Evolutionary conservation across 2,888 invertebrate species (phyloP), one percentile per base, ranked within the genome.

Genomic region (Andrena trimmerana): DNA sequence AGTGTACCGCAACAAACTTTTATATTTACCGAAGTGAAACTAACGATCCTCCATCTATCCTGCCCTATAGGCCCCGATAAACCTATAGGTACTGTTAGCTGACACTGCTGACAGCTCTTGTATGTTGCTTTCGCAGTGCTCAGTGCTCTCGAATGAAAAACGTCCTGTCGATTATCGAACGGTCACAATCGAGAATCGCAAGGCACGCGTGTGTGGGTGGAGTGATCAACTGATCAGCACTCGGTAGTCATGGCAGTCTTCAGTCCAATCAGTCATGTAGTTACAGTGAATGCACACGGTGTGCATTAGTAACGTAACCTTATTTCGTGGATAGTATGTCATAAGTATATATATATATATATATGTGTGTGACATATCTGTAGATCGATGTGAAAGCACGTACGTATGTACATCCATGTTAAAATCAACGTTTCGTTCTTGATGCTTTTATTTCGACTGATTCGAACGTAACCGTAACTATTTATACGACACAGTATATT

Each of bases 281-380:
- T 8, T 33, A 60, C 29, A 13, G 10, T 42, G 24, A 42, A 36
- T 31, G 31, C 36, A 50, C 50, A 52, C 31, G 33, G 42, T 71
- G 48, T 68, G 73, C 33, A 74, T 33, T 59, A 33, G 50, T 69
- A 81, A 63, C 74, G 75, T 78, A 78, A 82, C 81, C 81, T 81
- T 62, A 75, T 75, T 82, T 66, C 48, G 24, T 8, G 69, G 3
- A 70, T 80, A 66, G 75, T 76, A 70, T 42, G 42, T 42, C 42
- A 42, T 42, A 42, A 42, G 76, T 76, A 81, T 71, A 70, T 73
- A 20, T 52, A 52, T 63, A 66, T n/a, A 57, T 20, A 48, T 62
- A 42, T 16, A 31, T 57, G 16, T 50, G 8, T 8, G 50, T 13
- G 36, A 60, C 42, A 48, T 59, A 78, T 68, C 66, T 33, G 13